A percentile compares a stretch with the other conserved stretches of the same genome.
Evolutionary conservation across 2,797 vertebrate species (phyloP).

Genomic region (Dicrostonyx torquatus): DNA sequence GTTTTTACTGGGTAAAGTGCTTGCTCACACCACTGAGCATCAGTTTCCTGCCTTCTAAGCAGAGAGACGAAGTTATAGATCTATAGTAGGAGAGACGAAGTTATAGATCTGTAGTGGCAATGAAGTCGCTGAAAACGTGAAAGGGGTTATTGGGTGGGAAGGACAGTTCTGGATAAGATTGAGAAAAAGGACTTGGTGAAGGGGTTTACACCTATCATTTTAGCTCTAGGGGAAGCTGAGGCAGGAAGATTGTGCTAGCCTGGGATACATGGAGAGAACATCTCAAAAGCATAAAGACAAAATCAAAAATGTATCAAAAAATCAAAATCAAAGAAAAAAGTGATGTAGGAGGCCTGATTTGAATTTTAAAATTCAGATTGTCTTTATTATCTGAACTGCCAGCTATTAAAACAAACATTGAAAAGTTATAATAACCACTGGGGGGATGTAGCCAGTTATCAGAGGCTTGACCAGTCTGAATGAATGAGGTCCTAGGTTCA

Average conservation of each 20-base stretch:
- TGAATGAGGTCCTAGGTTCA: background rate
- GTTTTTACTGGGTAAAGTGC: constrained; percentile 36
- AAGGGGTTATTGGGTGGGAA: constrained; percentile 25
- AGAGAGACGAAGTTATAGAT: background rate
- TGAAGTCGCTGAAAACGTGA: constrained; percentile 28
- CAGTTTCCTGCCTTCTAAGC: constrained; percentile 20
- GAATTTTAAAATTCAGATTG: background rate
- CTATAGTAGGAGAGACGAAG: background rate
- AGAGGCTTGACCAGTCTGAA: background rate
- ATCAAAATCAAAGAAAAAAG: too few relatives aligned
- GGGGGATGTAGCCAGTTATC: background rate
- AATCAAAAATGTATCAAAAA: background rate
- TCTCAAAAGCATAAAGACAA: background rate
- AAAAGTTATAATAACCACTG: constrained; percentile 9
- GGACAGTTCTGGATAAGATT: background rate
- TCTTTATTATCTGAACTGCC: background rate
- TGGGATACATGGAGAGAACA: background rate
- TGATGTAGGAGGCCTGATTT: background rate
- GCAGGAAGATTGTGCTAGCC: background rate
- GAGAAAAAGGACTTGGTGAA: background rate
- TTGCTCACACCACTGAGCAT: background rate
- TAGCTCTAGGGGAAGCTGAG: background rate
- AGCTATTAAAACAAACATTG: background rate
- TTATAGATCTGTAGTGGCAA: constrained; percentile 25
- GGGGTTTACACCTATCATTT: background rate